Evolutionary conservation across 1,140 invertebrate genomes (phyloP).

Genomic region (Drosophila malerkotliana): DNA sequence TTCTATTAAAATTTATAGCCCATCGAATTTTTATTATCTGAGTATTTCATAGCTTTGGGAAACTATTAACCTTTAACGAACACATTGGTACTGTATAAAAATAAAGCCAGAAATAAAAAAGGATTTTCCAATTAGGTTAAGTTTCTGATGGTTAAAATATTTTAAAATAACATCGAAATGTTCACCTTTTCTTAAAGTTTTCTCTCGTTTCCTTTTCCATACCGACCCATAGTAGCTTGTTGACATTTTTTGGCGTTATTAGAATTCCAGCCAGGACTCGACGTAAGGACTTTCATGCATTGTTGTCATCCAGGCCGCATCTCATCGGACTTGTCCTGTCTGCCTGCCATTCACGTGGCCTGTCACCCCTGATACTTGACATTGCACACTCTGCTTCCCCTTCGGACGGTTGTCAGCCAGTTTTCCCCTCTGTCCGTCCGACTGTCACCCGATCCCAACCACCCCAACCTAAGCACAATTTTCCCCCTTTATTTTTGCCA

Average conservation of each 20-base stretch:
- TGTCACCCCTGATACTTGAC: conserved; percentile 50
- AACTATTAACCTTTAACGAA: not conserved
- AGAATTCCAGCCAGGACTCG: conserved; percentile 40
- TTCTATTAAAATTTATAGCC: not conserved
- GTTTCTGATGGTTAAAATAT: no score
- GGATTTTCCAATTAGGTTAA: no score
- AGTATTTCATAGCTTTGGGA: not conserved
- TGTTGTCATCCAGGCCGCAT: conserved; percentile 18
- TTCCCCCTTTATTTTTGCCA: conserved; percentile 20
- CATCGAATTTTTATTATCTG: not conserved
- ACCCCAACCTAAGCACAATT: conserved; percentile 18
- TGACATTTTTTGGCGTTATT: conserved; percentile 65
- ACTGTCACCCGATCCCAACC: conserved; percentile 22
- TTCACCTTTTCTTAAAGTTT: not conserved
- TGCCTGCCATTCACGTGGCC: conserved; percentile 22
- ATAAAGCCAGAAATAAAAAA: no score
- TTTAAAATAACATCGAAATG: no score
- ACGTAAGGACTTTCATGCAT: conserved; percentile 44
- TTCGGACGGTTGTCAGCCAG: conserved; percentile 23
- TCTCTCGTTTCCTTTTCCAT: not conserved
- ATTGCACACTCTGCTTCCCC: conserved; percentile 33
- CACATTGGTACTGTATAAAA: no score
- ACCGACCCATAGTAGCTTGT: conserved; percentile 22
- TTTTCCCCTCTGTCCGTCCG: conserved; percentile 10
- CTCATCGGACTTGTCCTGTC: conserved; percentile 34